Conservation (phyloP, 2,888 invertebrate species). For the Noctua comes region DNA sequence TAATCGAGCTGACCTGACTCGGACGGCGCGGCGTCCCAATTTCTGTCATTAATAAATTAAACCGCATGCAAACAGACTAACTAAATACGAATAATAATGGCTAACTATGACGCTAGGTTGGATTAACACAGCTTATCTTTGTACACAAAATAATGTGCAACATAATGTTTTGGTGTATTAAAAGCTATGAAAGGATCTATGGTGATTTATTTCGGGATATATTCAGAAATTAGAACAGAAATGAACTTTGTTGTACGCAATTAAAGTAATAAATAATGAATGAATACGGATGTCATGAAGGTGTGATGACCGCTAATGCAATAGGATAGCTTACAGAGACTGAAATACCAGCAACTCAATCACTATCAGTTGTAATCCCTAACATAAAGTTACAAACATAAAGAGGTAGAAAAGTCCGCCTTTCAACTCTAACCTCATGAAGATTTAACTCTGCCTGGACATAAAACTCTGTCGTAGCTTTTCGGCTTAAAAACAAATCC, state of each 20-base stretch:
- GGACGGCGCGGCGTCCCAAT: slow-evolving; percentile 35
- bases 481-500: slow-evolving; percentile 18
- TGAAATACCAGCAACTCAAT: background rate
- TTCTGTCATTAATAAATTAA: slow-evolving; percentile 51
- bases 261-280: background rate
- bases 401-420: background rate
- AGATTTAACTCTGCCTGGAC: slow-evolving; percentile 24
- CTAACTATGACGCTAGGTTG: slow-evolving; percentile 8
- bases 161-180: slow-evolving; percentile 6
- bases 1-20: slow-evolving; percentile 37
- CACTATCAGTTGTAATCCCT: background rate
- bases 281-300: background rate
- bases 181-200: background rate
- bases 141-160: slow-evolving; percentile 13
- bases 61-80: slow-evolving; percentile 42
- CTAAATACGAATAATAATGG: slow-evolving; percentile 47
- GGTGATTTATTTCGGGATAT: background rate
- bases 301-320: background rate
- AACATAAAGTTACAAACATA: background rate
- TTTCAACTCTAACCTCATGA: slow-evolving; percentile 2
- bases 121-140: slow-evolving; percentile 12
- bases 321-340: background rate
- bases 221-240: background rate
- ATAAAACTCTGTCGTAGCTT: slow-evolving; percentile 20
- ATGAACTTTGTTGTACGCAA: background rate